Base-by-base conservation (phyloP, 2,113 vertebrate species). In the Varanus salvator region DNA sequence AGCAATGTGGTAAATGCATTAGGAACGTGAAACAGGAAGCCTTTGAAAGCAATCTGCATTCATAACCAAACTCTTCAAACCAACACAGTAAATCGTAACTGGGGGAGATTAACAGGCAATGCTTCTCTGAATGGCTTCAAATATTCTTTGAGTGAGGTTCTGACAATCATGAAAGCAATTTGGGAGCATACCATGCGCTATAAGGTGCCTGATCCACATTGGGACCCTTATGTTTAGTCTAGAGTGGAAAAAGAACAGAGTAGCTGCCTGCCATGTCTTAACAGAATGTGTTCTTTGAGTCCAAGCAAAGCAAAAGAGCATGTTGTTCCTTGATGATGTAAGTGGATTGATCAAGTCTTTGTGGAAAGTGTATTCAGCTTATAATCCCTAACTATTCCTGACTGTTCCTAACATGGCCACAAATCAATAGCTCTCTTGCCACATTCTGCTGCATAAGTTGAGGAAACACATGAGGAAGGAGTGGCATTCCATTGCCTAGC, bases 81-180 rank as follows among this genome's bases (percentile, higher is more conserved):
- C 88, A 77, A 15, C 9, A 82, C 90, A 89, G 74, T 19, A 68
- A 23, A 91, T 50, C 83, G 81, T 54, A 86, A 1, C 34, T 90
- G 74, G 86, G 88, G 76, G 80, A 71, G 68, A 84, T 3, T 3
- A 74, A 86, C 87, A 80, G 9, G 74, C 69, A 82, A 89, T 91
- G 84, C 84, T 52, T 84, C 14, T 92, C 25, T 19, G 80, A 86
- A 91, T 44, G 90, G 3, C 74, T 91, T 90, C n/a, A 7, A 9
- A 85, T 9, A 2, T 50, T 68, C 2, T 88, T 80, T 90, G 76
- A 83, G 87, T 66, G 68, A 19, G 38, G 27, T 2, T 21, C 0
- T 48, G 85, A 75, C 48, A 0, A 90, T 75, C 1, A 54, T 64
- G 80, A 68, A 21, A n/a, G 31, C n/a, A n/a, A 27, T 29, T 84